Percentiles rank a stretch among this genome's conserved stretches.
Evolutionary conservation across 2,797 vertebrate species (phyloP).

Genomic region (Telmatherina bonti): DNA sequence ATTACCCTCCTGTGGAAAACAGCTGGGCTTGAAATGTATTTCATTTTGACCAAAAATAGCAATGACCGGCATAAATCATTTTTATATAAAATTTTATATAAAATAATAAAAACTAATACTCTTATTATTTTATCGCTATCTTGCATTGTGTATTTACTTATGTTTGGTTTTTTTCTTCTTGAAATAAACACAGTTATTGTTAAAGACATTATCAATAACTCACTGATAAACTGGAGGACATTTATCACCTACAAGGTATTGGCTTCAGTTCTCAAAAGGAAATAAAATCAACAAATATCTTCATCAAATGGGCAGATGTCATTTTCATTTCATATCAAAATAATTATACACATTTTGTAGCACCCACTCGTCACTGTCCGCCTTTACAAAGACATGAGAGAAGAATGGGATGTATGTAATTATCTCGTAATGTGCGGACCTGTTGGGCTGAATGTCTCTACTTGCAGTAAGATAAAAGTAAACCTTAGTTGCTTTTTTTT

Average conservation of each 20-base stretch:
- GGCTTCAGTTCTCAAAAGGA: background rate
- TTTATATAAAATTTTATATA: background rate
- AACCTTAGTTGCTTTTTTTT: background rate
- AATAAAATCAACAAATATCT: background rate
- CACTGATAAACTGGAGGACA: background rate
- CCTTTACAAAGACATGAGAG: background rate
- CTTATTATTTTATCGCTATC: background rate
- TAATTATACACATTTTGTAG: background rate
- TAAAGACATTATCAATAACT: background rate
- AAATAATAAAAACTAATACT: too few species aligned
- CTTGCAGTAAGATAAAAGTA: background rate
- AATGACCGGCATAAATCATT: background rate
- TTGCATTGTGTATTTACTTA: background rate
- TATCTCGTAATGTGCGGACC: background rate
- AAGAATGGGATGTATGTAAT: background rate
- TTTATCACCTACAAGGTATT: background rate
- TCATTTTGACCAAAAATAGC: conserved; percentile 6
- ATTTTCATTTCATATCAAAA: conserved; percentile 8
- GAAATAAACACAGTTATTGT: background rate
- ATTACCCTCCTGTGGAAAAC: conserved; percentile 18
- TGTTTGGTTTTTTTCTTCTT: background rate
- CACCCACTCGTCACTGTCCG: conserved; percentile 1
- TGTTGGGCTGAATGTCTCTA: background rate
- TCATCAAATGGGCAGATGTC: background rate
- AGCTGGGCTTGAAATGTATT: conserved; percentile 17